Base-by-base conservation (phyloP, 2,113 vertebrate genomes). In the Syngnathus scovelli region DNA sequence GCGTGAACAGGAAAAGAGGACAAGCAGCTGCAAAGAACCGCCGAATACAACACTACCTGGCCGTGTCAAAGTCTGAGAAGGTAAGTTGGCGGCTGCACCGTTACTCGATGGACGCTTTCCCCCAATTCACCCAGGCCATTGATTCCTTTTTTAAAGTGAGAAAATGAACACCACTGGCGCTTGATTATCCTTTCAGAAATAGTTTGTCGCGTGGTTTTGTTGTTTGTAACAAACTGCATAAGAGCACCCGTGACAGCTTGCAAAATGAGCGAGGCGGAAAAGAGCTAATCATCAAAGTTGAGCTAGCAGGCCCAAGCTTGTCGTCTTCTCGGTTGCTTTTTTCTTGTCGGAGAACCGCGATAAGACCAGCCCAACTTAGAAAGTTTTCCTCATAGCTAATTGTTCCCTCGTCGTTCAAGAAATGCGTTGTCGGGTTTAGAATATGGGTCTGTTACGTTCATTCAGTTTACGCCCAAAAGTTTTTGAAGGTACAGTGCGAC, bases 61-160 rank as follows among this genome's bases (percentile, higher is more conserved):
- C 72, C 0, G 67, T 27, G 36, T 1, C 44, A 55, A 72, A 61
- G 68, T 1, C 51, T 15, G 13, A 27, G 61, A 69, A 85, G 82
- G 85, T 86, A 51, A 78, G 85, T 64, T 6, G 8, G 1, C 61
- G 1, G 72, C 64, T 82, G 77, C 62, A 85, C 78, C 71, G 81
- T 83, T 82, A 75, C 68, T 19, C 41, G 39, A 62, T 9, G 41
- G 61, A 44, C 61, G 7, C 41, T 44, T 44, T 33, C 46, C 9
- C 36, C 38, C 13, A 19, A 11, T 38, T n/a, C 54, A 56, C 23
- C 7, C 49, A 9, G 49, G 19, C 19, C 49, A 4, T 21, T 33
- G 10, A 56, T 33, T 16, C 1, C 19, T 13, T 5, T 48, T 13
- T 33, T 0, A 15, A 2, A 21, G 0, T 60, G 7, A 18, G 2